Evolutionary conservation across 2,888 invertebrate genomes (phyloP).

Genomic region (Agrochola lota): DNA sequence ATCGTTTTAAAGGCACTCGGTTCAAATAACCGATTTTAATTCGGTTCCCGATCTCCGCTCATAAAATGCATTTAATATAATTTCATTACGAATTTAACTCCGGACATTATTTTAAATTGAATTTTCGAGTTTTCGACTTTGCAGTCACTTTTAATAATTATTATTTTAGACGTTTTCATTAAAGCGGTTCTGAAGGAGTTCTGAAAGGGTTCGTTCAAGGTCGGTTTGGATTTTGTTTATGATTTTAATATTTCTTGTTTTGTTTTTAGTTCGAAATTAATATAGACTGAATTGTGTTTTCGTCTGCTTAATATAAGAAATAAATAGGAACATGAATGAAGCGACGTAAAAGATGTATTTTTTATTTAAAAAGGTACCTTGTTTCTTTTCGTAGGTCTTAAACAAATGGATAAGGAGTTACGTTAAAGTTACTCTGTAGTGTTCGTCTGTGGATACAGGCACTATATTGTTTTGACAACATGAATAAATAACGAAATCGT

Average conservation of each 20-base stretch:
- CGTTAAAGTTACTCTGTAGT: not conserved
- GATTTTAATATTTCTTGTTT: slow-evolving; percentile 10
- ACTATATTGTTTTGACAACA: not conserved
- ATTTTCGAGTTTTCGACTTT: slow-evolving; percentile 45
- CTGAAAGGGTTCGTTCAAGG: not conserved
- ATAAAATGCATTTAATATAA: slow-evolving; percentile 65
- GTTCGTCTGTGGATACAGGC: not conserved
- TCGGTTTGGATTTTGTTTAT: not conserved
- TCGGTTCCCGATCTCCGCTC: slow-evolving; percentile 37
- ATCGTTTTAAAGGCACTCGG: slow-evolving; percentile 53
- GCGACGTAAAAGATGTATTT: not conserved
- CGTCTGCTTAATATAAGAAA: too few species aligned
- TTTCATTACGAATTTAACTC: slow-evolving; percentile 57
- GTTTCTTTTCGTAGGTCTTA: not conserved
- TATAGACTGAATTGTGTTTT: too few species aligned
- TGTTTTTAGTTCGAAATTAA: not conserved
- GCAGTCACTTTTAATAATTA: slow-evolving; percentile 41
- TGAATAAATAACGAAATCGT: not conserved
- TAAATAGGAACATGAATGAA: not conserved
- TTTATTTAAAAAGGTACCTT: not conserved
- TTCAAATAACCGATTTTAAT: slow-evolving; percentile 61
- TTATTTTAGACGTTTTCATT: slow-evolving; percentile 41
- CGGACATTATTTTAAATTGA: slow-evolving; percentile 49
- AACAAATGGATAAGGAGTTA: not conserved
- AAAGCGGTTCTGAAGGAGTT: not conserved